These are phyloP conservation scores for Donacobius atricapilla DNA, from an alignment of 2,113 vertebrate species.

Conservation along the genomic window DNA sequence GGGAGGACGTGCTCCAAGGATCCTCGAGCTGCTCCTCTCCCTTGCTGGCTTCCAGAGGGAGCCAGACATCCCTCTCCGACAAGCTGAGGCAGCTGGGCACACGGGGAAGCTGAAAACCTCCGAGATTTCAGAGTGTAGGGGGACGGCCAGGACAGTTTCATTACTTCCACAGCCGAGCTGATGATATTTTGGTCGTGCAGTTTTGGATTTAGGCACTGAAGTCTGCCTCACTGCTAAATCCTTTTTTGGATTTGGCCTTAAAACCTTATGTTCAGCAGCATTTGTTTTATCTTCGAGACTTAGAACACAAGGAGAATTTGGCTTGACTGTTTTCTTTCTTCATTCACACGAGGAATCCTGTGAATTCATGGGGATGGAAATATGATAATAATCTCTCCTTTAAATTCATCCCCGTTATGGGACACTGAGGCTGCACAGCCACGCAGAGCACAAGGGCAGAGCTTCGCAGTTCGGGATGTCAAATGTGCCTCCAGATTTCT, in stretches of 20 bases:
- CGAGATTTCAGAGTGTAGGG: background rate
- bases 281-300: slow-evolving; percentile 59
- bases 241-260: slow-evolving; percentile 67
- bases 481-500: slow-evolving; percentile 8
- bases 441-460: background rate
- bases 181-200: slow-evolving; percentile 46
- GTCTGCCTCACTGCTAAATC: slow-evolving; percentile 50
- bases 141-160: slow-evolving; percentile 27
- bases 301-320: slow-evolving; percentile 59
- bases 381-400: background rate
- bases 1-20: slow-evolving; percentile 18
- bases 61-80: slow-evolving; percentile 9
- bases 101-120: background rate
- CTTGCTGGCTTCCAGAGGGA: slow-evolving; percentile 32
- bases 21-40: background rate
- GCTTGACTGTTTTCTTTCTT: slow-evolving; percentile 54
- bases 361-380: slow-evolving; percentile 21
- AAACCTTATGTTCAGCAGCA: slow-evolving; percentile 67
- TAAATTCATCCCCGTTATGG: background rate
- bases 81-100: slow-evolving; percentile 59
- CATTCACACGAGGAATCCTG: slow-evolving; percentile 53
- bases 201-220: slow-evolving; percentile 52
- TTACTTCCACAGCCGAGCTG: background rate
- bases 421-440: background rate
- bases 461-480: background rate